A percentile compares a stretch with the other conserved stretches of the same genome.
These are phyloP conservation scores for Choreutis nemorana DNA, from an alignment of 2,888 invertebrate genomes.

Conservation along the genomic window DNA sequence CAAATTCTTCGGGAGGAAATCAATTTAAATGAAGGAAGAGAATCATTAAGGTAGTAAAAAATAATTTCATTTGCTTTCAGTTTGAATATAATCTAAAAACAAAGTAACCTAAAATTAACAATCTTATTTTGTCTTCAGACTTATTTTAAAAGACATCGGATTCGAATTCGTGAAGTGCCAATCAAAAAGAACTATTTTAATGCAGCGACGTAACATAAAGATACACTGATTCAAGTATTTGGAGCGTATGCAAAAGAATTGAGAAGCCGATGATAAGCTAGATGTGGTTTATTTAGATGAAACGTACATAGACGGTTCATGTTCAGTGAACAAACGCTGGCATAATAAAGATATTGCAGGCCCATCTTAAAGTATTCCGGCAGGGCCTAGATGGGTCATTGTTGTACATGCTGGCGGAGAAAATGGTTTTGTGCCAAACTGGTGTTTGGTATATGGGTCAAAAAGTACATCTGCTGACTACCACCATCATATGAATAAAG, in stretches of 20 bases:
- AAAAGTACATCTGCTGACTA: conserved; percentile 4
- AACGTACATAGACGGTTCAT: conserved; percentile 9
- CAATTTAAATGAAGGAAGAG: conserved; percentile 10
- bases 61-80: conserved; percentile 8
- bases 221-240: conserved; percentile 8
- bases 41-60: conserved; percentile 10
- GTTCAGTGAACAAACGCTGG: conserved; percentile 7
- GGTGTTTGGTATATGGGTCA: conserved; percentile 4
- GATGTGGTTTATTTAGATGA: conserved; percentile 10
- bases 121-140: conserved; percentile 9
- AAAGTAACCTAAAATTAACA: no score
- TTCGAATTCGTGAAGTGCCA: conserved; percentile 8
- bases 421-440: conserved; percentile 4
- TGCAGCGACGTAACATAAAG: conserved; percentile 10
- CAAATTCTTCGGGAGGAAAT: conserved; percentile 8
- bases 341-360: conserved; percentile 4
- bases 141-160: conserved; percentile 9
- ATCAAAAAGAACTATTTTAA: conserved; percentile 10
- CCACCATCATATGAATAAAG: no score
- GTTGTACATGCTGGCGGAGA: no score
- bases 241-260: no score
- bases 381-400: no score
- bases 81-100: conserved; percentile 7
- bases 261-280: no score
- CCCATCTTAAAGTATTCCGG: no score